Percentiles rank a stretch among this genome's conserved stretches.
phyloP scores from a whole-genome alignment of 2,888 invertebrate genomes.

The Aproaerema taeniolella region DNA sequence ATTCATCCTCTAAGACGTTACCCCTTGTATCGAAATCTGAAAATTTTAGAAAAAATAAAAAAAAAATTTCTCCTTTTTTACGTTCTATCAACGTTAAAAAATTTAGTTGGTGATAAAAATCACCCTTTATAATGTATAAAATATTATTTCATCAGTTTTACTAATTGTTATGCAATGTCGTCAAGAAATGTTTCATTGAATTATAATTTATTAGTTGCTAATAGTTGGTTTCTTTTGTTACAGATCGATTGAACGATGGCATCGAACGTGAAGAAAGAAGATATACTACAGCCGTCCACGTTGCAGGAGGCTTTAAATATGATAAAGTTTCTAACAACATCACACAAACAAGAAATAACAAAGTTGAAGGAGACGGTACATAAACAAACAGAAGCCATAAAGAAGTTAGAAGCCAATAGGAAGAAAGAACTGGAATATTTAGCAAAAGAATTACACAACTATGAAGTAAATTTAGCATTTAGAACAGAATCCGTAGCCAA shows the following conservation, averaged over 20 bases:
- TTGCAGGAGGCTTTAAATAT: constrained; percentile 68
- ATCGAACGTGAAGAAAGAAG: constrained; percentile 40
- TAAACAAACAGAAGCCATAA: constrained; percentile 59
- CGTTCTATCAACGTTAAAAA: too few relatives aligned
- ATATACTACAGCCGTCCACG: constrained; percentile 53
- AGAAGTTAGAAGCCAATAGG: constrained; percentile 61
- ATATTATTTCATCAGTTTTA: not conserved
- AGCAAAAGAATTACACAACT: constrained; percentile 62
- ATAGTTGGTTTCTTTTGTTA: constrained; percentile 20
- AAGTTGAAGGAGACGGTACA: constrained; percentile 51
- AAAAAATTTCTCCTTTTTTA: too few relatives aligned
- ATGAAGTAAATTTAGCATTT: constrained; percentile 60
- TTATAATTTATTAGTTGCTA: not conserved
- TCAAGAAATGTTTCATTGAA: not conserved
- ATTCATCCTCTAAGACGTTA: too few relatives aligned
- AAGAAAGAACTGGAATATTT: constrained; percentile 66
- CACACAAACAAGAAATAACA: constrained; percentile 65
- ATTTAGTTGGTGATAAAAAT: too few relatives aligned
- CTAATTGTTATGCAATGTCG: constrained; percentile 3
- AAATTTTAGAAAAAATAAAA: too few relatives aligned
- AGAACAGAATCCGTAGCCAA: constrained; percentile 57
- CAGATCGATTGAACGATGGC: constrained; percentile 34
- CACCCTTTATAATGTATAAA: too few relatives aligned
- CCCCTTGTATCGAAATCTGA: too few relatives aligned
- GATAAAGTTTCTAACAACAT: constrained; percentile 63